Base-by-base conservation (phyloP, 2,888 invertebrate genomes). In the Epsilonema sp. region DNA sequence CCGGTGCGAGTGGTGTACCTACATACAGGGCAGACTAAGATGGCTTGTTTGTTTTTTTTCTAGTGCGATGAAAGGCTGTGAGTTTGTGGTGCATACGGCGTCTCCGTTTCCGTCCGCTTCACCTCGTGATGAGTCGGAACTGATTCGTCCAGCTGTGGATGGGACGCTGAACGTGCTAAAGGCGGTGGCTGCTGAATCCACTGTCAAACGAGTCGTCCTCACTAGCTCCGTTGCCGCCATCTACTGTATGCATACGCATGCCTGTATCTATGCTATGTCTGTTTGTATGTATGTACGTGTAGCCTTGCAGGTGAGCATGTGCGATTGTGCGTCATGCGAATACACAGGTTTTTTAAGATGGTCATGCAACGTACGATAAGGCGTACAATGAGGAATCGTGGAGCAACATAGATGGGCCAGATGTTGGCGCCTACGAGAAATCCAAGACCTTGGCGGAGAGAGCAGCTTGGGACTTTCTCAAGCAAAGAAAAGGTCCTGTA, bases 401-500 rank as follows among this genome's bases (percentile, higher is more conserved):
- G 70, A 63, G 62, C 40, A 63, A 69, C 47, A 53, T 59, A 1
- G 64, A 54, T 2, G 54, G 60, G 20, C 41, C 52, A 13, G 49
- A 54, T 19, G 52, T 65, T 13, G 66, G 65, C 36, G 56, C 65
- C 13, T 69, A 69, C 51, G 58, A 60, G 26, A 67, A 66, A 53
- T 69, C 70, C 51, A 72, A 74, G 55, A 67, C 69, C 8, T 55
- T 70, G 44, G 73, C 73, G 2, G 73, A 74, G 55, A 68, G 66
- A 52, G 68, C 69, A n/a, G 73, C 73, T 1, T 73, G 73, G 73
- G 67, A 73, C 47, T 73, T 69, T 54, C 62, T 72, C 11, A 64
- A 69, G 48, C 65, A 66, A 42, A 56, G 69, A n/a, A 63, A 66
- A 54, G 68, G 66, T 61, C 52, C 47, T n/a, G n/a, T n/a, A n/a